Evolutionary conservation across 1,140 invertebrate genomes (phyloP).

Genomic region (Calycopis cecrops): DNA sequence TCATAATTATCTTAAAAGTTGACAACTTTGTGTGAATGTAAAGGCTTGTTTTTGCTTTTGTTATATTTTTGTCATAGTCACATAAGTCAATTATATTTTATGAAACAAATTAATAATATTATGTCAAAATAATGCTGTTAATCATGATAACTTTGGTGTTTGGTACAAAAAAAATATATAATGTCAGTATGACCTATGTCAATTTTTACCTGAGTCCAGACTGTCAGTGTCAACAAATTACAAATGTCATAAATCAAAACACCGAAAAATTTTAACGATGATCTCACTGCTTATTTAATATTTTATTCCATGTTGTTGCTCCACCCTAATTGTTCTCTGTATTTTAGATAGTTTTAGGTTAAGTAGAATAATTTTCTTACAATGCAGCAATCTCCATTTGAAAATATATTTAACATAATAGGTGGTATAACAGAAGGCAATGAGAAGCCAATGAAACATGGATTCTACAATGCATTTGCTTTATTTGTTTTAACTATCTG

Average conservation of each 20-base stretch:
- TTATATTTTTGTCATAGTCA: too few species aligned
- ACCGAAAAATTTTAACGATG: slow-evolving; percentile 32
- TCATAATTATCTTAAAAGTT: too few species aligned
- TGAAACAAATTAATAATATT: too few species aligned
- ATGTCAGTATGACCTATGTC: too few species aligned
- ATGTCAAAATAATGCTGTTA: too few species aligned
- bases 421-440: slow-evolving; percentile 68
- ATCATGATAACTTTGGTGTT: too few species aligned
- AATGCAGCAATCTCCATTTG: slow-evolving; percentile 68
- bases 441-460: slow-evolving; percentile 91
- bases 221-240: too few species aligned
- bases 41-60: too few species aligned
- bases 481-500: slow-evolving; percentile 80
- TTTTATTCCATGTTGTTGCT: slow-evolving; percentile 15
- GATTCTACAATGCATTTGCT: slow-evolving; percentile 90
- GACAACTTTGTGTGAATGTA: too few species aligned
- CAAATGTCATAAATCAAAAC: slow-evolving; percentile 9
- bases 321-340: slow-evolving; percentile 17
- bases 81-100: too few species aligned
- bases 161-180: too few species aligned
- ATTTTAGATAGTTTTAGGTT: slow-evolving; percentile 10
- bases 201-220: too few species aligned
- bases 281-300: slow-evolving; percentile 28
- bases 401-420: slow-evolving; percentile 69
- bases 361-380: slow-evolving; percentile 12